Percentiles rank a stretch among this genome's conserved stretches.
Evolutionary conservation across 2,888 invertebrate genomes (phyloP).

Genomic region (Falcaria lacertinaria): DNA sequence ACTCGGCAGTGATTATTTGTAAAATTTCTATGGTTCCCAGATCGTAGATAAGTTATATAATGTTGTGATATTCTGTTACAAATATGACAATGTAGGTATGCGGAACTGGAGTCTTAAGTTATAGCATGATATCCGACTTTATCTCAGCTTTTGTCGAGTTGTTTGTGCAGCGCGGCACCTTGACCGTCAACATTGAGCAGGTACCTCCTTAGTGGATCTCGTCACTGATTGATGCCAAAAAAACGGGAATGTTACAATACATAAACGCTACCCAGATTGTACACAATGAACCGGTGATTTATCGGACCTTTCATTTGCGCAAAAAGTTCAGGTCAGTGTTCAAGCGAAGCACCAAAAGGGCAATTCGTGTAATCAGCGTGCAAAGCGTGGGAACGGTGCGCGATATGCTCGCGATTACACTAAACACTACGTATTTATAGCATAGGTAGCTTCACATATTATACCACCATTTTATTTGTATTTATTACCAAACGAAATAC

Average conservation of each 20-base stretch:
- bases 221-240: constrained; percentile 55
- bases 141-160: constrained; percentile 70
- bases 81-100: constrained; percentile 23
- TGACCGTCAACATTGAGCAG: constrained; percentile 73
- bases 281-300: constrained; percentile 73
- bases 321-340: constrained; percentile 74
- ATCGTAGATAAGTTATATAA: background rate
- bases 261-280: constrained; percentile 58
- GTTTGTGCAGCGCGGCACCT: constrained; percentile 72
- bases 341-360: constrained; percentile 74
- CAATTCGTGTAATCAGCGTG: constrained; percentile 71
- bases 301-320: constrained; percentile 69
- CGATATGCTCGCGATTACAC: constrained; percentile 13
- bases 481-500: no score
- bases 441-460: no score
- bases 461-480: no score
- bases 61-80: constrained; percentile 16
- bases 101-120: constrained; percentile 3
- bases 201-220: constrained; percentile 63
- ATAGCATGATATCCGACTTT: constrained; percentile 32
- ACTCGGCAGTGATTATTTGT: background rate
- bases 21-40: background rate
- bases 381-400: constrained; percentile 65
- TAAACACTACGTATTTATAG: background rate
- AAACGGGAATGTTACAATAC: constrained; percentile 52